Conservation (phyloP, 2,797 vertebrate genomes). For the Anguilla anguilla region DNA sequence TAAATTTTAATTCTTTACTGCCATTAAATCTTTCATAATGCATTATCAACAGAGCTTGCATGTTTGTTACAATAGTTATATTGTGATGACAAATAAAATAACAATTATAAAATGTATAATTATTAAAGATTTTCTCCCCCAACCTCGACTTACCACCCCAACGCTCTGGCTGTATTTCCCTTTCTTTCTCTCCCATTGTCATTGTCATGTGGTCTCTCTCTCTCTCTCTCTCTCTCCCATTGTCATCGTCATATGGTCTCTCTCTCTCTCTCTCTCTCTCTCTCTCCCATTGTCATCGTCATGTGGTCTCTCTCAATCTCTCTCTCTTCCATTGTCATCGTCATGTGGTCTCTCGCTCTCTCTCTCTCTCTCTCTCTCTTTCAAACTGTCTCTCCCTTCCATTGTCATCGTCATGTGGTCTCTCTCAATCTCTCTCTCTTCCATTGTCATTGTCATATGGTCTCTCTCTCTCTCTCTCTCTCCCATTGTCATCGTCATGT, state of each 20-base stretch:
- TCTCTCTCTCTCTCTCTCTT: too few species aligned
- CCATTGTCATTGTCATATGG: neutral
- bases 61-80: neutral
- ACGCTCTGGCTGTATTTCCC: too few species aligned
- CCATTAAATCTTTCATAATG: neutral
- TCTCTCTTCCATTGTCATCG: neutral
- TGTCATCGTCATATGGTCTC: neutral
- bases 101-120: neutral
- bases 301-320: too few species aligned
- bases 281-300: slow-evolving; percentile 68
- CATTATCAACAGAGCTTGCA: neutral
- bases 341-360: neutral
- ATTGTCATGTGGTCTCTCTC: neutral
- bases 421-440: neutral
- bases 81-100: neutral
- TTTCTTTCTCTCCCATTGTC: slow-evolving; percentile 58
- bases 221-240: neutral
- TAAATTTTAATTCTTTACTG: neutral
- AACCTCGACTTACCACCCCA: too few species aligned
- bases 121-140: neutral
- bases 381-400: too few species aligned
- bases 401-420: too few species aligned
- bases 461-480: neutral
- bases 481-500: neutral
- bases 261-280: neutral